Percentiles rank a stretch among this genome's conserved stretches.
Conservation (phyloP, 2,888 invertebrate genomes). For the Endotricha flammealis region DNA sequence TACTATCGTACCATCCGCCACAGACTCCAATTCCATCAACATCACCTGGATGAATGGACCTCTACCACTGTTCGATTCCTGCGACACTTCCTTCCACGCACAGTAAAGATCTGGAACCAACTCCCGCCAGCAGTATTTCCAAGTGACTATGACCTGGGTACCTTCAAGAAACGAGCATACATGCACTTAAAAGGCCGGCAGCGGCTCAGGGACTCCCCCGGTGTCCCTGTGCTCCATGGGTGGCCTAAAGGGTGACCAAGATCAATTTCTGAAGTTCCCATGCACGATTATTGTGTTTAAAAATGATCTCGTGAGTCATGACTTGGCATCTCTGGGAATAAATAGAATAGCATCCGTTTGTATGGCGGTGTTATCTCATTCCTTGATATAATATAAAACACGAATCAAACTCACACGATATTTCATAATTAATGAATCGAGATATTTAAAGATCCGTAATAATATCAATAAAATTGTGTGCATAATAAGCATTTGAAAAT, state of each 20-base stretch:
- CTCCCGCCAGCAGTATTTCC: too few relatives aligned
- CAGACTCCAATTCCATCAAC: too few relatives aligned
- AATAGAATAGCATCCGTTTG: conserved; percentile 13
- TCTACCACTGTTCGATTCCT: too few relatives aligned
- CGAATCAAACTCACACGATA: conserved; percentile 1
- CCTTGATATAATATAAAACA: conserved; percentile 15
- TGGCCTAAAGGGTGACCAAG: neutral
- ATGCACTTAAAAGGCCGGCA: too few relatives aligned
- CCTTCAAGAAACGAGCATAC: too few relatives aligned
- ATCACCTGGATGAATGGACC: too few relatives aligned
- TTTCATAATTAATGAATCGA: conserved; percentile 14
- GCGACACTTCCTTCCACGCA: too few relatives aligned
- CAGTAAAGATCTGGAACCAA: too few relatives aligned
- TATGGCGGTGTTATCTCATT: conserved; percentile 8
- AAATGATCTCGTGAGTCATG: conserved; percentile 13
- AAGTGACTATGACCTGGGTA: too few relatives aligned
- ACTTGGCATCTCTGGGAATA: conserved; percentile 12
- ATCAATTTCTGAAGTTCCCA: conserved; percentile 6
- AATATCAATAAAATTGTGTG: conserved; percentile 25
- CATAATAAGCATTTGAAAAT: conserved; percentile 18
- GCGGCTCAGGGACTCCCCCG: too few relatives aligned
- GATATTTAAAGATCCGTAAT: conserved; percentile 26
- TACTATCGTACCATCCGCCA: too few relatives aligned
- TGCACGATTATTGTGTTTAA: conserved; percentile 7
- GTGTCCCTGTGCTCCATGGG: too few relatives aligned